These are phyloP conservation scores for Thinocorus orbignyianus DNA, from an alignment of 2,113 vertebrate species.

Conservation along the genomic window DNA sequence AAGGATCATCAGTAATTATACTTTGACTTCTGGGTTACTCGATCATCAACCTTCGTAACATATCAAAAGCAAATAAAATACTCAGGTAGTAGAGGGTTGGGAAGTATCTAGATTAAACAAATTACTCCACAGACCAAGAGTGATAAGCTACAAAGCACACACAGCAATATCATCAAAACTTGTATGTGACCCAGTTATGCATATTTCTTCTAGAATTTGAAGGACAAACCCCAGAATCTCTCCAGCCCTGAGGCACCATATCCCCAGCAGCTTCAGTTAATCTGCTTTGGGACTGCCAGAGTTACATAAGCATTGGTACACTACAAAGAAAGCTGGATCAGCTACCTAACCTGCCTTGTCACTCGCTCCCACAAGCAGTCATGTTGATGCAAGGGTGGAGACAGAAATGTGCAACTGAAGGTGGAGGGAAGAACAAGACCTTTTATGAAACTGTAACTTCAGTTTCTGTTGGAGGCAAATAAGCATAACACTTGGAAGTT, in stretches of 20 bases:
- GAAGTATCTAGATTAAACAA: not conserved
- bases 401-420: not conserved
- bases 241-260: not conserved
- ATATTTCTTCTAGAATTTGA: not conserved
- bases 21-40: not conserved
- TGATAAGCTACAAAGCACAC: not conserved
- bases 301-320: not conserved
- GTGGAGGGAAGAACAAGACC: not conserved
- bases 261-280: not conserved
- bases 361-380: not conserved
- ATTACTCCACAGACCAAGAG: not conserved
- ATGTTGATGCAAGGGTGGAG: not conserved
- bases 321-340: not conserved
- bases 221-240: not conserved
- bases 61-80: not conserved
- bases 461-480: not conserved
- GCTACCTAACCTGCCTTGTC: not conserved
- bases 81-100: not conserved
- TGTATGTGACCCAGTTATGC: not conserved
- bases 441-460: not conserved
- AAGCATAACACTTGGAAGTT: not conserved
- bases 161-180: not conserved
- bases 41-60: slow-evolving; percentile 66
- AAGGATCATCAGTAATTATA: slow-evolving; percentile 26
- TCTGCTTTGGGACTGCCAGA: not conserved